Evolutionary conservation across 2,888 invertebrate genomes (phyloP), one percentile per base, ranked within the genome.

Genomic region (Lypha dubia): DNA sequence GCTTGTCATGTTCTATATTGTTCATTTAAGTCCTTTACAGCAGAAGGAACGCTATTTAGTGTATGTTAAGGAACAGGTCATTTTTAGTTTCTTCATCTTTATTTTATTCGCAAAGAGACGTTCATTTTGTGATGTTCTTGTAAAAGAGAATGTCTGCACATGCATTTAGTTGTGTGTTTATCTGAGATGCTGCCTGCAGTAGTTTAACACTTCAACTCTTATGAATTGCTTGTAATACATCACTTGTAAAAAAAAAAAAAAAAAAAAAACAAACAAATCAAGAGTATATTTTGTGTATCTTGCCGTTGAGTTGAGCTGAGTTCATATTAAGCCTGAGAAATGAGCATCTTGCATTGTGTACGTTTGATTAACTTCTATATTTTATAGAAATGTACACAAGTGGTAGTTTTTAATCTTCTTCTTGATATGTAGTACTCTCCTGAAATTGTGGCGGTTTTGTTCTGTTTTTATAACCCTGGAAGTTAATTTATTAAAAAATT

Each of bases 181-280:
- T 35, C 44, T 44, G 13, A 11, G 46, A 35, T 68, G 58, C n/a
- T 70, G 79, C 79, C n/a, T 70, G 79, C 79, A 75, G 56, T 74
- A 63, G 70, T 79, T 83, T 79, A 83, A 79, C 75, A 83, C 79
- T 75, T 83, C 83, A 75, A 65, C 83, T 79, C 75, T 75, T 79
- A 83, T 79, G 79, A 79, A 83, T 79, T 49, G 75, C 75, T 79
- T 60, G 56, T 79, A 79, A 83, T 79, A 75, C 74, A 79, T 83
- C 79, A 83, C 74, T 60, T n/a, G n/a, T n/a, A n/a, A n/a, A n/a
- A n/a, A n/a, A 38, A 22, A 41, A 51, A 71, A 41, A 24, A 9
- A 28, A 63, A 63, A 44, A 32, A 75, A n/a, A 41, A 20, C 4
- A 53, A 0, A 51, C 4, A 49, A 51, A 7, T 70, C 4, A 28